These are phyloP conservation scores for Pseudomyrmex dendroicus DNA, from an alignment of 1,140 invertebrate species.

Conservation along the genomic window DNA sequence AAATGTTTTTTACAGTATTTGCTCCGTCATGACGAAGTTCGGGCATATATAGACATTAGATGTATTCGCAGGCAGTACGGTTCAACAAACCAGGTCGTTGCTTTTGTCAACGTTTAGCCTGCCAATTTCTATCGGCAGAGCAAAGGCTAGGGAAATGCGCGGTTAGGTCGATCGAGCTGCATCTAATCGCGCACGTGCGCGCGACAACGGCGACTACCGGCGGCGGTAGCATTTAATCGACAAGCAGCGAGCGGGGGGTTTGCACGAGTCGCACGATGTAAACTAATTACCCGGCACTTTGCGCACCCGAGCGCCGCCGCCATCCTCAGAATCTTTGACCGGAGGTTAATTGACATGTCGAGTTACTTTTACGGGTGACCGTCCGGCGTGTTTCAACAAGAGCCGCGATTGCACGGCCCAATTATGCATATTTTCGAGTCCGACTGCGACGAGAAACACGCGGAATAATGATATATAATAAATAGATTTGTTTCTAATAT, in stretches of 20 bases:
- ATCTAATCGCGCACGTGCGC: constrained; percentile 64
- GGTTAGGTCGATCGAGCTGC: constrained; percentile 56
- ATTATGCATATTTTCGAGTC: constrained; percentile 68
- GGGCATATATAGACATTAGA: not conserved
- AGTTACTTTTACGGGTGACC: constrained; percentile 59
- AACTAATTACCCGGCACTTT: constrained; percentile 82
- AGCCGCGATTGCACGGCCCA: constrained; percentile 61
- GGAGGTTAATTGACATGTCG: constrained; percentile 49
- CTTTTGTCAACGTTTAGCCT: constrained; percentile 55
- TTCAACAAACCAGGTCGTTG: constrained; percentile 10
- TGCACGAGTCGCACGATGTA: constrained; percentile 76
- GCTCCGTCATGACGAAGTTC: too few species aligned
- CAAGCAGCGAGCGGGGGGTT: constrained; percentile 67
- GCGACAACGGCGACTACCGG: constrained; percentile 59
- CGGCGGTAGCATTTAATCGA: constrained; percentile 73
- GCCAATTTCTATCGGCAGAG: constrained; percentile 65
- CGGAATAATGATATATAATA: not conserved
- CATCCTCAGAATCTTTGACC: constrained; percentile 48
- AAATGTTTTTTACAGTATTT: too few species aligned
- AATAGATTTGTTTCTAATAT: not conserved
- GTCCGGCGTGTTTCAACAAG: constrained; percentile 71
- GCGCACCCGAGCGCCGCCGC: constrained; percentile 61
- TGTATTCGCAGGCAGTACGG: not conserved
- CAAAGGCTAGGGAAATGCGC: constrained; percentile 62
- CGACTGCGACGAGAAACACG: not conserved